A percentile compares a stretch with the other conserved stretches of the same genome.
These are phyloP conservation scores for Cosmia pyralina DNA, from an alignment of 2,888 invertebrate genomes.

Conservation along the genomic window DNA sequence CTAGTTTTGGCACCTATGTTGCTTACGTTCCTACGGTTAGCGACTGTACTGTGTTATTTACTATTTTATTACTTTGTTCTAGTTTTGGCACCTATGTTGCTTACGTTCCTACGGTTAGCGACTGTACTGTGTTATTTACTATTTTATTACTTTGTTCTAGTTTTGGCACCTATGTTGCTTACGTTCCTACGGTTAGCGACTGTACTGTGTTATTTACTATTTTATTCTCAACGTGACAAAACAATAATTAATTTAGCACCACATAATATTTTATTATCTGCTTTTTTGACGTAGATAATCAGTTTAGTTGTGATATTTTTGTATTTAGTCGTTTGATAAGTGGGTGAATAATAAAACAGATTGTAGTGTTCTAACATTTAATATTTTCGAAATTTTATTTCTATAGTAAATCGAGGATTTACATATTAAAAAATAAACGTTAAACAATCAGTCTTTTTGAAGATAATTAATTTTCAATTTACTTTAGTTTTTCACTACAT, in stretches of 20 bases:
- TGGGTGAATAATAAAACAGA: conserved; percentile 36
- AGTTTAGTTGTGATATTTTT: background rate
- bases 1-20: no score
- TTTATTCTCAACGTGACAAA: background rate
- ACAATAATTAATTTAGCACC: background rate
- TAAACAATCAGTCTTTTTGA: conserved; percentile 90
- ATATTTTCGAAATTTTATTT: conserved; percentile 83
- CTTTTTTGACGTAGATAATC: background rate
- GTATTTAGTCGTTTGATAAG: no score
- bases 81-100: no score
- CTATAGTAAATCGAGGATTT: conserved; percentile 81
- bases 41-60: no score
- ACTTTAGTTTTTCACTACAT: conserved; percentile 67
- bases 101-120: no score
- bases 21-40: no score
- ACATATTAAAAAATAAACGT: conserved; percentile 80
- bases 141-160: background rate
- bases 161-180: no score
- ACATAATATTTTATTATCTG: background rate
- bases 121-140: no score
- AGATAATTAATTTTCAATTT: conserved; percentile 80
- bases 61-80: background rate
- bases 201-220: background rate
- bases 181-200: background rate
- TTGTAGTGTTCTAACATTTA: conserved; percentile 78